Conservation (phyloP, 2,888 invertebrate species). For the Zaprionus bogoriensis region DNA sequence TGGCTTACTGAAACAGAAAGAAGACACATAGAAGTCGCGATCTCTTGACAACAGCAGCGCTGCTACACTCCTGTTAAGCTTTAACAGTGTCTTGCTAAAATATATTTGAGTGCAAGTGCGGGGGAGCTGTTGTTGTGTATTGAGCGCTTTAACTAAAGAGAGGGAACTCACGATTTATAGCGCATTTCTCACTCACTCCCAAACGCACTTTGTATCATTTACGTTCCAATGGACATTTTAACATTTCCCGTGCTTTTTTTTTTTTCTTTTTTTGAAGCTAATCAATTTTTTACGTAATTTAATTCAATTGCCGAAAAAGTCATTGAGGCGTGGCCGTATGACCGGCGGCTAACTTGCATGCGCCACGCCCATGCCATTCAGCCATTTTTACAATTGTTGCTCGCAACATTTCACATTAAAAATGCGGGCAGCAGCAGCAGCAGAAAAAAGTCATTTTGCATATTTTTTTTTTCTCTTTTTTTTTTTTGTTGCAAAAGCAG, state of each 20-base stretch:
- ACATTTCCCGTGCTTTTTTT: not conserved
- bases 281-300: constrained; percentile 83
- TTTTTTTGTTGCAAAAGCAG: constrained; percentile 6
- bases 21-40: too few species aligned
- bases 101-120: too few species aligned
- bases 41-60: too few species aligned
- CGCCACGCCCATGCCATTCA: not conserved
- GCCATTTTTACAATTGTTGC: constrained; percentile 18
- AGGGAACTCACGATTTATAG: too few species aligned
- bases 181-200: not conserved
- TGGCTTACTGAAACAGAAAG: too few species aligned
- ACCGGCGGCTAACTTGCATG: constrained; percentile 45
- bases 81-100: too few species aligned
- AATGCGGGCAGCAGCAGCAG: constrained; percentile 57
- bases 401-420: constrained; percentile 61
- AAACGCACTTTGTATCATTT: not conserved
- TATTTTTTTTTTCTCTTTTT: constrained; percentile 24
- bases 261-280: constrained; percentile 52
- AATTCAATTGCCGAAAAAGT: constrained; percentile 82
- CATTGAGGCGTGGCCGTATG: constrained; percentile 78
- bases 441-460: constrained; percentile 37
- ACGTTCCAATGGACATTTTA: not conserved
- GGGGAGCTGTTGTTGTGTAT: too few species aligned
- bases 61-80: not conserved
- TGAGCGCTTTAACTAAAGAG: too few species aligned